phyloP scores from a whole-genome alignment of 2,113 vertebrate species.

The Pterocles burchelli region DNA sequence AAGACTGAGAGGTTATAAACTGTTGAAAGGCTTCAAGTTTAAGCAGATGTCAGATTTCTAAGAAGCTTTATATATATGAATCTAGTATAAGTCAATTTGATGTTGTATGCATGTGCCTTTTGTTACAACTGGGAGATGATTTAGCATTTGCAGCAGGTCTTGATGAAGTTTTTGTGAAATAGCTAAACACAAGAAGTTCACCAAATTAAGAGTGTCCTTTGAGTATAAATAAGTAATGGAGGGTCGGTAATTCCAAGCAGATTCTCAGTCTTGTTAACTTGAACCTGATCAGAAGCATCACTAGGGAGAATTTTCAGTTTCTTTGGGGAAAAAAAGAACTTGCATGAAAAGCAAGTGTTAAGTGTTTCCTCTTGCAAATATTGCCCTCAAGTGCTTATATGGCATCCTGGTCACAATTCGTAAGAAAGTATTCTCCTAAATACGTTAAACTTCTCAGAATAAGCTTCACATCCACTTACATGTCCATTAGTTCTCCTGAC shows the following conservation, averaged over 20 bases:
- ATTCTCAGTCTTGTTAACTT: background rate
- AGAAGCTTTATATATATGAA: background rate
- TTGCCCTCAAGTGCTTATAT: background rate
- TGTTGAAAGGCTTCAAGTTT: background rate
- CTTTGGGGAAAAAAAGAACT: background rate
- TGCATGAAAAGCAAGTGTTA: background rate
- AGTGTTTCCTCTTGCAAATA: background rate
- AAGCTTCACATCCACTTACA: background rate
- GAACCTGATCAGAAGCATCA: background rate
- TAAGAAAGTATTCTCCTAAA: background rate
- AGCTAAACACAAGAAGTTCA: background rate
- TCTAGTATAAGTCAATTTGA: background rate
- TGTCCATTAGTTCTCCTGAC: background rate
- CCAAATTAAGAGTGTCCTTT: background rate
- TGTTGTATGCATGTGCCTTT: background rate
- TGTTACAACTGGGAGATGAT: background rate
- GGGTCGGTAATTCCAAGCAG: background rate
- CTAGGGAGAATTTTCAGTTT: background rate
- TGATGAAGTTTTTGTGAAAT: background rate
- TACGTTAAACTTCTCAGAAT: background rate
- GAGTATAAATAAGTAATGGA: accelerated
- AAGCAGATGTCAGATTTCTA: background rate
- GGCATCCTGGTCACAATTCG: background rate
- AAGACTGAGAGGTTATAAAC: background rate
- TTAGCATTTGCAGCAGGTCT: background rate